Percentiles rank a stretch among this genome's conserved stretches.
Evolutionary conservation across 2,113 vertebrate species (phyloP).

Genomic region (Willisornis vidua): DNA sequence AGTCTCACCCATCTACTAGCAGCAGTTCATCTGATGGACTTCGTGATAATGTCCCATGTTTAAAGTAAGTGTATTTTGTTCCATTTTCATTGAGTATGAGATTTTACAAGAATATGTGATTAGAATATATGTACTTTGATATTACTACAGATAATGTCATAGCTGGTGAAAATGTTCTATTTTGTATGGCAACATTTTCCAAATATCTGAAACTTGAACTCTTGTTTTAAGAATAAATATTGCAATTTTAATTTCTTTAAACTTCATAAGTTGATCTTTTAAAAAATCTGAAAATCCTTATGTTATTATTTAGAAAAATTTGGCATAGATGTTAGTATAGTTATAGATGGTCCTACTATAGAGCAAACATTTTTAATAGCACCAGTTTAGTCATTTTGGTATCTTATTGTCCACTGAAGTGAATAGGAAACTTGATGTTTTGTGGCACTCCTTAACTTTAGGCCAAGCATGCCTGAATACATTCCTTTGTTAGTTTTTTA

Average conservation of each 20-base stretch:
- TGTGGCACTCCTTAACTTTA: background rate
- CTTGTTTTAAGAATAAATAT: background rate
- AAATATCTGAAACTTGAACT: background rate
- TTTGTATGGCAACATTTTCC: background rate
- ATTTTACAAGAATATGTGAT: background rate
- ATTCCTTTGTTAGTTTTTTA: background rate
- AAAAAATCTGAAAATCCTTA: background rate
- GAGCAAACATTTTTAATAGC: background rate
- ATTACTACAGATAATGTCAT: background rate
- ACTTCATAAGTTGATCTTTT: background rate
- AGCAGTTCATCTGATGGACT: conserved; percentile 95
- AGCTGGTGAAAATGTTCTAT: background rate
- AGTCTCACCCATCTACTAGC: conserved; percentile 93
- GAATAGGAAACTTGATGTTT: background rate
- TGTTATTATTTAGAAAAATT: background rate
- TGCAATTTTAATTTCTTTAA: background rate
- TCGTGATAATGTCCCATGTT: conserved; percentile 93
- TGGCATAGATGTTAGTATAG: background rate
- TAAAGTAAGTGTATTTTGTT: conserved; percentile 82
- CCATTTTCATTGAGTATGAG: background rate
- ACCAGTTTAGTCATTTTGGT: background rate
- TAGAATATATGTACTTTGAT: background rate
- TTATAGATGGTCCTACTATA: background rate
- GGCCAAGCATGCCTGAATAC: background rate
- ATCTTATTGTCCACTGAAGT: background rate